Evolutionary conservation across 2,797 vertebrate species (phyloP).

Genomic region (Scyliorhinus canicula): DNA sequence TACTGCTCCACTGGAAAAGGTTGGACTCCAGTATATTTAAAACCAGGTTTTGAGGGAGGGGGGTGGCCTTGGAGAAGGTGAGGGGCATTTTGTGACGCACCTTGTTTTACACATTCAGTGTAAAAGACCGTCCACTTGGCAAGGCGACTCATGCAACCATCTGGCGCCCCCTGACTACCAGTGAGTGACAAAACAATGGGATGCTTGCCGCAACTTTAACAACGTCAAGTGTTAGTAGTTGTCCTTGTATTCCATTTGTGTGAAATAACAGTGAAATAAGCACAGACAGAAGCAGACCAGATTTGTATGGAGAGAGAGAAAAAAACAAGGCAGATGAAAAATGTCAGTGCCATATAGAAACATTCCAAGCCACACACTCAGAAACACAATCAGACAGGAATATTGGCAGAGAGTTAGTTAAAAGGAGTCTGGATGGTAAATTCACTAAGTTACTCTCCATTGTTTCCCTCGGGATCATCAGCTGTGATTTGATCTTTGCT

Average conservation of each 20-base stretch:
- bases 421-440: not conserved
- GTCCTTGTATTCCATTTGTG: constrained; percentile 4
- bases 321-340: constrained; percentile 37
- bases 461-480: not conserved
- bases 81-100: not conserved
- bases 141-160: not conserved
- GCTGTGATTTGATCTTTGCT: not conserved
- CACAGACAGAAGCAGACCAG: constrained; percentile 33
- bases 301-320: constrained; percentile 32
- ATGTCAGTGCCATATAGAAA: constrained; percentile 30
- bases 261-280: constrained; percentile 32
- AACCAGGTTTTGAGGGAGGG: no score
- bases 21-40: not conserved
- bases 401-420: constrained; percentile 31
- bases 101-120: not conserved
- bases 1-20: not conserved
- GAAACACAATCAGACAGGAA: constrained; percentile 33
- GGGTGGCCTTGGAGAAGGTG: not conserved
- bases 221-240: constrained; percentile 8
- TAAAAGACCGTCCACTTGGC: not conserved
- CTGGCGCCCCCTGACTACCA: not conserved
- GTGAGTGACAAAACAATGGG: constrained; percentile 36
- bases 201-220: constrained; percentile 3
- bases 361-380: constrained; percentile 35
- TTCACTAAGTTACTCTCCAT: not conserved